Percentiles rank a stretch among this genome's conserved stretches.
phyloP scores from a whole-genome alignment of 2,888 invertebrate species.

The Microchrysa polita region DNA sequence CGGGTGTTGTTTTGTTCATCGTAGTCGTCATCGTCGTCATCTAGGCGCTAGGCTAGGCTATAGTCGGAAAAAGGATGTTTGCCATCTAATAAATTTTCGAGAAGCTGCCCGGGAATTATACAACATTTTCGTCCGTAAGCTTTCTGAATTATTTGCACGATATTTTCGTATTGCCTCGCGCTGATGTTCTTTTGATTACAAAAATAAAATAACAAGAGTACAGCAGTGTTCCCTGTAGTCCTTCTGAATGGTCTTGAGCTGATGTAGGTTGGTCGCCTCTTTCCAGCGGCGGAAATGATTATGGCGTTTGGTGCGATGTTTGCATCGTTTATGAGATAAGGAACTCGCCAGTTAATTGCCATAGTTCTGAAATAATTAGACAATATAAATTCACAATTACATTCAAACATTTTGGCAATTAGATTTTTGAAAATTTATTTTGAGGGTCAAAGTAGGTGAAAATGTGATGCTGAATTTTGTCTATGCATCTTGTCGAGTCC shows the following conservation, averaged over 20 bases:
- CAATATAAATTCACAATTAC: conserved; percentile 40
- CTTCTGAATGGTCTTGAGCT: not conserved
- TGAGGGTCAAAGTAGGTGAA: too few relatives aligned
- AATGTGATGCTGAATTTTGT: too few relatives aligned
- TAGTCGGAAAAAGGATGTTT: conserved; percentile 21
- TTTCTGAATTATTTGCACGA: conserved; percentile 25
- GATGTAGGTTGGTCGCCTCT: not conserved
- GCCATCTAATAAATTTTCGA: conserved; percentile 23
- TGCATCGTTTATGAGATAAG: conserved; percentile 9
- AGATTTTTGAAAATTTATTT: not conserved
- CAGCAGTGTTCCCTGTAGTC: not conserved
- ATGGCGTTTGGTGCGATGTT: not conserved
- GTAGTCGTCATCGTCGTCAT: not conserved
- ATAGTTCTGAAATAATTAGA: conserved; percentile 43
- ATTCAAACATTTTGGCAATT: conserved; percentile 1
- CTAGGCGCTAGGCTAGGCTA: too few relatives aligned
- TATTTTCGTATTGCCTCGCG: conserved; percentile 27
- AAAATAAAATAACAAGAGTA: not conserved
- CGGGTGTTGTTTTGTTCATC: not conserved
- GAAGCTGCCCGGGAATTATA: conserved; percentile 31
- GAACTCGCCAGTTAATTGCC: conserved; percentile 38
- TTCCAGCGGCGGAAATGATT: not conserved
- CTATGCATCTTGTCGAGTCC: too few relatives aligned
- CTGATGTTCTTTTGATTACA: not conserved
- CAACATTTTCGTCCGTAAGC: conserved; percentile 20